Conservation (phyloP, 2,797 vertebrate species). For the Toxotes lorentzi region DNA sequence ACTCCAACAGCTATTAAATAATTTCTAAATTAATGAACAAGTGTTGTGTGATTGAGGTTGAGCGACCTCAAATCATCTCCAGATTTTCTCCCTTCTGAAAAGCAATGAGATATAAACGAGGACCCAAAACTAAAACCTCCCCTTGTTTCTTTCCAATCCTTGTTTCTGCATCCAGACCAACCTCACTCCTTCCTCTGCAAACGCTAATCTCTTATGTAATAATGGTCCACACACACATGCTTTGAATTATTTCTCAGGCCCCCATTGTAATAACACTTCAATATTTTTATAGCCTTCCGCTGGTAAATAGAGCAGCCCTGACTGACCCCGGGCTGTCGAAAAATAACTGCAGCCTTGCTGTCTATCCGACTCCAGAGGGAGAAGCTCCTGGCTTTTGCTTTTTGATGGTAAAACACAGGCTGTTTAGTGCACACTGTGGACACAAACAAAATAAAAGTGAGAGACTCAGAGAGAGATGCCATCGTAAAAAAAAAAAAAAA, state of each 20-base stretch:
- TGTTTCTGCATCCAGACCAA: conserved; percentile 41
- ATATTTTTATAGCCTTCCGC: conserved; percentile 66
- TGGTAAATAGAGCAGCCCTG: conserved; percentile 46
- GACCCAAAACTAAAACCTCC: conserved; percentile 31
- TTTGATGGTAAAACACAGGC: conserved; percentile 33
- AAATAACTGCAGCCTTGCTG: conserved; percentile 50
- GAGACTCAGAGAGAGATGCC: conserved; percentile 22
- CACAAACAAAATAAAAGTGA: conserved; percentile 19
- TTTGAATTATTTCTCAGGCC: conserved; percentile 66
- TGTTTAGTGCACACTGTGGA: conserved; percentile 45
- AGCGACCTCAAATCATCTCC: conserved; percentile 55
- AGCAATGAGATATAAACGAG: conserved; percentile 21
- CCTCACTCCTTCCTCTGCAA: conserved; percentile 28
- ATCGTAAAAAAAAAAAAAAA: not conserved
- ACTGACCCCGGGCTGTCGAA: conserved; percentile 44
- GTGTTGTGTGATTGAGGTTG: conserved; percentile 28
- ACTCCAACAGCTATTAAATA: conserved; percentile 32
- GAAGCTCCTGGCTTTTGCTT: conserved; percentile 43
- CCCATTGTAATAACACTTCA: conserved; percentile 56
- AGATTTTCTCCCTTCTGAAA: conserved; percentile 39
- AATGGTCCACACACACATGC: conserved; percentile 30
- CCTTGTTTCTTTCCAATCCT: conserved; percentile 42
- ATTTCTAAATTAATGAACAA: conserved; percentile 9
- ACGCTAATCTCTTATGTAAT: conserved; percentile 65
- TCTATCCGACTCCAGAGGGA: conserved; percentile 43